Base-by-base conservation (phyloP, 2,888 invertebrate species). In the Melikaiella ostensackeni region DNA sequence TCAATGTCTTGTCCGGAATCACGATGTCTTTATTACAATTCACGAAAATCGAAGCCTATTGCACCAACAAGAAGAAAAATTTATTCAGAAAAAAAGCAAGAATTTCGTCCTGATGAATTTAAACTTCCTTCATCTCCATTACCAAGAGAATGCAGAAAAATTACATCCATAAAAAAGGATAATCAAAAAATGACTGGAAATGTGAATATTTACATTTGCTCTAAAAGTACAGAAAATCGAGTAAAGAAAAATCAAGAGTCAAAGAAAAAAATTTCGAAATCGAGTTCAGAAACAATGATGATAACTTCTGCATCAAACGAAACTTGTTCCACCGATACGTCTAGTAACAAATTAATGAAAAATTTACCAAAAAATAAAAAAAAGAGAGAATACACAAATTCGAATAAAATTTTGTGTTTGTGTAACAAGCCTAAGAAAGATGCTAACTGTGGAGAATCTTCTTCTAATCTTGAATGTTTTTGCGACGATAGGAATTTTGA, bases 171-270 rank as follows among this genome's bases (percentile, higher is more conserved):
- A 57, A 24, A 57, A 13, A 24, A 24, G 57, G 87, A 89, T 66
- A 87, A 89, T 79, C 88, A 88, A 42, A 80, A 79, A 11, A 88
- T 89, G 88, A 89, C 87, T 1, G 88, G 89, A 21, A 88, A 87
- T 55, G 86, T 89, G 3, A 89, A 89, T 62, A 89, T 89, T 33
- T 89, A 89, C 77, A 89, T 89, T n/a, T 89, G 88, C 27, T 89
- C 88, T 5, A 87, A 89, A 62, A 81, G 85, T 1, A 84, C 78
- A 8, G 86, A 86, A 0, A 87, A 82, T 9, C 9, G 9, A 57
- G 24, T 27, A 16, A 73, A 83, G 63, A 77, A 81, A 27, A 79
- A 84, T 27, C 64, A 73, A 7, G 50, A 75, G 16, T 21, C 75
- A 4, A 27, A 74, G 24, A 57, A 57, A 24, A 11, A 24, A 21